Percentiles rank a stretch among this genome's conserved stretches.
These are phyloP conservation scores for Drosophila punjabiensis DNA, from an alignment of 1,140 invertebrate species.

Conservation along the genomic window DNA sequence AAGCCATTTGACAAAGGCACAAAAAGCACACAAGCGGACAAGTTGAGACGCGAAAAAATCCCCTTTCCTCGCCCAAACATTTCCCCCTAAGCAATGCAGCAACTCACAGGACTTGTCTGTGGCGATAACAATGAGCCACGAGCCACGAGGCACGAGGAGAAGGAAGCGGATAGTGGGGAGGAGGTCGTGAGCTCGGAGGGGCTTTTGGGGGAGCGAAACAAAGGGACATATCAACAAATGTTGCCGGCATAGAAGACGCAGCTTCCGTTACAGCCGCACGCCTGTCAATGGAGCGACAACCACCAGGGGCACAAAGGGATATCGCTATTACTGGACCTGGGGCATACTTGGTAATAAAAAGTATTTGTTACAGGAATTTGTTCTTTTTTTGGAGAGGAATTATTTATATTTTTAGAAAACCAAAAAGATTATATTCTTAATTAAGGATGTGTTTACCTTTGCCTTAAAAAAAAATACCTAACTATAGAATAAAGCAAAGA, in stretches of 20 bases:
- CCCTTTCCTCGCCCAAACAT: constrained; percentile 17
- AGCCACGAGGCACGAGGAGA: constrained; percentile 4
- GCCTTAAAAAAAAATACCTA: neutral
- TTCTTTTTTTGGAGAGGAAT: neutral
- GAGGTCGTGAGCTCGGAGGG: neutral
- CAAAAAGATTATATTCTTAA: no score
- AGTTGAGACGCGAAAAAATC: constrained; percentile 68
- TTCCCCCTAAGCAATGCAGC: constrained; percentile 37
- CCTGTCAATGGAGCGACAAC: constrained; percentile 57
- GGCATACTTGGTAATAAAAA: constrained; percentile 20
- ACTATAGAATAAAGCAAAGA: no score
- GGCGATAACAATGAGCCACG: constrained; percentile 51
- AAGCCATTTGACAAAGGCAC: constrained; percentile 69
- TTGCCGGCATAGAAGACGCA: constrained; percentile 52
- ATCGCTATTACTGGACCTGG: neutral
- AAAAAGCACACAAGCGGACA: constrained; percentile 71
- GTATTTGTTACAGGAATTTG: neutral
- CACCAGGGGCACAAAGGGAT: constrained; percentile 28
- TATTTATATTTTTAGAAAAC: neutral
- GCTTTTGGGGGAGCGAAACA: constrained; percentile 25
- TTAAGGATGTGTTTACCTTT: no score
- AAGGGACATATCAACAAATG: constrained; percentile 69
- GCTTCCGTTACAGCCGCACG: constrained; percentile 58
- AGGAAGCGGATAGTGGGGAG: constrained; percentile 21
- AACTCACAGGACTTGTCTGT: constrained; percentile 53